These are phyloP conservation scores for Hydractinia symbiolongicarpus DNA, from an alignment of 30 jellyfish, hydroid and myxozoan species.

Conservation along the genomic window DNA sequence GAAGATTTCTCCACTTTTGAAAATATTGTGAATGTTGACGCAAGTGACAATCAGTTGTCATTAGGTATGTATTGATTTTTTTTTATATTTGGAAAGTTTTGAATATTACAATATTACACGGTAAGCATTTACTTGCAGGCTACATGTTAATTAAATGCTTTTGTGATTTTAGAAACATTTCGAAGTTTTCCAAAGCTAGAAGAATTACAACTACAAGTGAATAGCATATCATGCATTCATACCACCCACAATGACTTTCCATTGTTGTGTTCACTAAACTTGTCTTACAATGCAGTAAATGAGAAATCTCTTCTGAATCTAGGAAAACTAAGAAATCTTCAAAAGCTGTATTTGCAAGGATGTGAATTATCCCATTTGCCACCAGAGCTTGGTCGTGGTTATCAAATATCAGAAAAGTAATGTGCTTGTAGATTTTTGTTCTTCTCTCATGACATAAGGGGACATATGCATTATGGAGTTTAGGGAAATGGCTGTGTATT, in stretches of 20 bases:
- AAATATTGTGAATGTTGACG: conserved; percentile 26
- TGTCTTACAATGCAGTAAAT: conserved; percentile 14
- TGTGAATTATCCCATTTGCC: conserved; percentile 14
- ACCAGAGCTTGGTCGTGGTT: conserved; percentile 17
- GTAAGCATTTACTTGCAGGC: neutral
- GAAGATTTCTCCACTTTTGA: conserved; percentile 31
- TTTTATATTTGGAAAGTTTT: neutral
- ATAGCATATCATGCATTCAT: conserved; percentile 7
- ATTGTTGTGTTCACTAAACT: neutral
- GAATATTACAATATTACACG: neutral
- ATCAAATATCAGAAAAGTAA: conserved; percentile 17
- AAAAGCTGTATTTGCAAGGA: conserved; percentile 8
- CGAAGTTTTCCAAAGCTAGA: conserved; percentile 19
- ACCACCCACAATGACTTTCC: neutral
- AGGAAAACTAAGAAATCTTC: neutral
- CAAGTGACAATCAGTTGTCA: conserved; percentile 38
- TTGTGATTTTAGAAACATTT: conserved; percentile 3
- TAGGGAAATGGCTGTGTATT: no score
- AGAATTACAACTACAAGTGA: conserved; percentile 11
- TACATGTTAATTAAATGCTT: neutral
- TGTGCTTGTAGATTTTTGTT: neutral
- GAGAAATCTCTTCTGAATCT: conserved; percentile 13
- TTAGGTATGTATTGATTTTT: conserved; percentile 9
- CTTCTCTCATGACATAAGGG: no score
- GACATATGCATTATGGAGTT: no score